Percentiles rank a stretch among this genome's conserved stretches.
phyloP scores from a whole-genome alignment of 2,888 invertebrate species.

The Cordilura impudica region DNA sequence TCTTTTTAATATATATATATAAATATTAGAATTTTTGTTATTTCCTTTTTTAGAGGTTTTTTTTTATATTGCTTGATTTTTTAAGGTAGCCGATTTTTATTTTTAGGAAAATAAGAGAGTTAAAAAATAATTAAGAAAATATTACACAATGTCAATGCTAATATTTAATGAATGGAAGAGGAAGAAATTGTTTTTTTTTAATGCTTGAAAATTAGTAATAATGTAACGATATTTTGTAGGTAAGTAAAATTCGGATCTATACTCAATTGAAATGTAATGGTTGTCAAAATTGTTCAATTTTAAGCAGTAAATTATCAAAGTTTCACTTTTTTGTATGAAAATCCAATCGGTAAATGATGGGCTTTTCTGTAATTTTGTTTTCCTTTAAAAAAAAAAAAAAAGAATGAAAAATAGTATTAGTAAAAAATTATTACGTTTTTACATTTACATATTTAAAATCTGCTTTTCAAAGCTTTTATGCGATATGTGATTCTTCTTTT shows the following conservation, averaged over 20 bases:
- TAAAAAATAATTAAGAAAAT: neutral
- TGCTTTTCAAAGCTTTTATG: too few relatives aligned
- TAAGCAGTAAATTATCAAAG: too few relatives aligned
- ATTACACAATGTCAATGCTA: neutral
- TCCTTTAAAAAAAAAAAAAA: too few relatives aligned
- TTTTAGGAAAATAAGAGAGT: neutral
- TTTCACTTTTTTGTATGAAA: too few relatives aligned
- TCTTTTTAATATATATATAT: constrained; percentile 13
- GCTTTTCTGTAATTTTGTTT: too few relatives aligned
- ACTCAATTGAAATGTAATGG: too few relatives aligned
- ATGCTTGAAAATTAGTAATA: neutral
- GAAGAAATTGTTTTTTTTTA: neutral
- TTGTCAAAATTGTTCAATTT: neutral
- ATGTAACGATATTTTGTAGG: neutral
- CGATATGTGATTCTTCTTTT: too few relatives aligned
- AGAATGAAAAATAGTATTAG: too few relatives aligned
- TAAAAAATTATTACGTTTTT: too few relatives aligned
- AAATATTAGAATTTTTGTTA: constrained; percentile 20
- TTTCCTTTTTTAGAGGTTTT: constrained; percentile 9
- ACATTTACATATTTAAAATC: too few relatives aligned
- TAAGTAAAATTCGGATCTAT: too few relatives aligned
- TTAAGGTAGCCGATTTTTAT: constrained; percentile 21
- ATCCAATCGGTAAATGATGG: too few relatives aligned
- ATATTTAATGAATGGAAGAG: neutral
- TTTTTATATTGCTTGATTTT: constrained; percentile 51